Evolutionary conservation across 2,113 vertebrate genomes (phyloP).

Genomic region (Eretmochelys imbricata): DNA sequence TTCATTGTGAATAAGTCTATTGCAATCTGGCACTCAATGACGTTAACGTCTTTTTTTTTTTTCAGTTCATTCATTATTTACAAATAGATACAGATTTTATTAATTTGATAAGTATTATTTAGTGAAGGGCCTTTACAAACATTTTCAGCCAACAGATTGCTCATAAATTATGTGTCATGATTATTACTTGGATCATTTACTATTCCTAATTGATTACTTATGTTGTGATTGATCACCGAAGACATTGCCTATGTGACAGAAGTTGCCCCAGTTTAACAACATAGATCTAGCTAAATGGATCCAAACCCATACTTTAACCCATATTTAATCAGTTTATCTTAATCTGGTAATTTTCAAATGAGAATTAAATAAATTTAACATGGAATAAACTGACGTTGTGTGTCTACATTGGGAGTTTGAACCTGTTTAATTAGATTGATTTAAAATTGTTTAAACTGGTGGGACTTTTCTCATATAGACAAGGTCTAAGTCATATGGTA

Average conservation of each 20-base stretch:
- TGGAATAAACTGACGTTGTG: conserved; percentile 6
- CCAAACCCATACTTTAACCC: neutral
- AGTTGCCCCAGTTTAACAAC: neutral
- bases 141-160: neutral
- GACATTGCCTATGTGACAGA: neutral
- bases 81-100: neutral
- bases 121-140: neutral
- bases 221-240: neutral
- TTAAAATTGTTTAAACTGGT: conserved; percentile 8
- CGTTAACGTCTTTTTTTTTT: neutral
- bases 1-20: neutral
- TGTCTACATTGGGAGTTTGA: conserved; percentile 34
- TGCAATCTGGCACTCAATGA: neutral
- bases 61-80: neutral
- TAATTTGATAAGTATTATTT: neutral
- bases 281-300: conserved; percentile 9
- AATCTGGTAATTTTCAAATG: conserved; percentile 17
- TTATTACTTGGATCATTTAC: neutral
- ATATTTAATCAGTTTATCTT: neutral
- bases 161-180: neutral
- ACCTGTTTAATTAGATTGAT: conserved; percentile 13
- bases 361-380: conserved; percentile 44
- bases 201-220: neutral
- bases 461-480: neutral
- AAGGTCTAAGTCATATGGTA: neutral